Evolutionary conservation across 2,888 invertebrate species (phyloP).

Genomic region (Petrophora chlorosata): DNA sequence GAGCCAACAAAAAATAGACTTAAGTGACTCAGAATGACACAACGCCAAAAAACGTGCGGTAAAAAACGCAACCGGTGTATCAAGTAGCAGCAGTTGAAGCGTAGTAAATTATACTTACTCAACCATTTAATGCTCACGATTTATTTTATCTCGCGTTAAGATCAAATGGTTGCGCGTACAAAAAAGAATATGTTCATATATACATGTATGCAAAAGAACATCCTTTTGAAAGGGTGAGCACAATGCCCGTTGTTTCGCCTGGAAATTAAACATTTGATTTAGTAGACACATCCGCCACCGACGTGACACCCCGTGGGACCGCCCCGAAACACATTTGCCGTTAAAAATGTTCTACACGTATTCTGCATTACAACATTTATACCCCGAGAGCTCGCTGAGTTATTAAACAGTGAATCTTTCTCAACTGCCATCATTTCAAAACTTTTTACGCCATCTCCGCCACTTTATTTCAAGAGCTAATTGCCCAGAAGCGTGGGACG

Average conservation of each 20-base stretch:
- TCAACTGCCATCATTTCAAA: constrained; percentile 32
- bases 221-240: constrained; percentile 56
- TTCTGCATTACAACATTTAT: constrained; percentile 52
- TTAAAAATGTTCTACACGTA: constrained; percentile 59
- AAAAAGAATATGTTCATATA: constrained; percentile 27
- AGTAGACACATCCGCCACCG: constrained; percentile 64
- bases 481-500: constrained; percentile 55
- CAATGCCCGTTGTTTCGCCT: constrained; percentile 65
- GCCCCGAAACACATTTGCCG: constrained; percentile 45
- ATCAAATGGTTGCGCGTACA: constrained; percentile 32
- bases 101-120: constrained; percentile 35
- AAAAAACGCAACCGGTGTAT: constrained; percentile 28
- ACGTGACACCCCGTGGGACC: constrained; percentile 64
- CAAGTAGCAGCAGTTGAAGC: constrained; percentile 34
- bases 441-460: constrained; percentile 51
- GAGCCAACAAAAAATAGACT: constrained; percentile 8
- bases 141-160: constrained; percentile 34
- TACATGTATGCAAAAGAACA: constrained; percentile 32
- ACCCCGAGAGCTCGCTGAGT: constrained; percentile 9
- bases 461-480: constrained; percentile 55
- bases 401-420: constrained; percentile 48
- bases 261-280: constrained; percentile 77
- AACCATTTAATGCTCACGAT: constrained; percentile 33
- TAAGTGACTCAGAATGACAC: constrained; percentile 23
- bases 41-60: constrained; percentile 17